Evolutionary conservation across 2,797 vertebrate genomes (phyloP), one percentile per base, ranked within the genome.

Genomic region (Etheostoma perlongum): DNA sequence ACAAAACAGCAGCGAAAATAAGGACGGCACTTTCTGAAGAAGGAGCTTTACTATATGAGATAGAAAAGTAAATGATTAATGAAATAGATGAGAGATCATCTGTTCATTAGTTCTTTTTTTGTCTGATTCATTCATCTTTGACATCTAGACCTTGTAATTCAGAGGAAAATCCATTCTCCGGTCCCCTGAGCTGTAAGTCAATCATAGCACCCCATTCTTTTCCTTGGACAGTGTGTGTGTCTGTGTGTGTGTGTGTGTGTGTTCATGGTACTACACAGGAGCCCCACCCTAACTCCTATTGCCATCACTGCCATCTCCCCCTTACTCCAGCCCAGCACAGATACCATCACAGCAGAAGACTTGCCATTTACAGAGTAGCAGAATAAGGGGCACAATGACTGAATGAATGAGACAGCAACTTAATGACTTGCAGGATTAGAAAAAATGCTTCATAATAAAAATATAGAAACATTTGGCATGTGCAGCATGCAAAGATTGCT

Each of bases 311-410:
- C 57, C 72, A 83, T 85, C 74, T 58, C 59, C 72, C 44, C 49
- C 15, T 60, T 19, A 62, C 23, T 51, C 12, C 16, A 40, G 59
- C 72, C 70, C 48, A 23, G 23, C 67, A 75, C 72, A 86, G 85
- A 91, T 88, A 89, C 70, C 87, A 86, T 90, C 85, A 79, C 61
- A 81, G 58, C 64, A 44, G 72, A 11, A 55, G 40, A 75, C 44
- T 54, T 53, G 3, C 52, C 71, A 78, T 71, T 78, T 74, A 85
- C 61, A 78, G 53, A 65, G 70, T 10, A 67, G 49, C 47, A 71
- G 54, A 77, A 78, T 78, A 67, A 74, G 48, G 6, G n/a, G 67
- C 42, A 71, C 52, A 70, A 25, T 78, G 59, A 85, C 40, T 67
- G 63, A 69, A 69, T 73, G 79, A 85, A 79, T 79, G 74, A 74